Evolutionary conservation across 2,888 invertebrate genomes (phyloP).

Genomic region (Rhagonycha fulva): DNA sequence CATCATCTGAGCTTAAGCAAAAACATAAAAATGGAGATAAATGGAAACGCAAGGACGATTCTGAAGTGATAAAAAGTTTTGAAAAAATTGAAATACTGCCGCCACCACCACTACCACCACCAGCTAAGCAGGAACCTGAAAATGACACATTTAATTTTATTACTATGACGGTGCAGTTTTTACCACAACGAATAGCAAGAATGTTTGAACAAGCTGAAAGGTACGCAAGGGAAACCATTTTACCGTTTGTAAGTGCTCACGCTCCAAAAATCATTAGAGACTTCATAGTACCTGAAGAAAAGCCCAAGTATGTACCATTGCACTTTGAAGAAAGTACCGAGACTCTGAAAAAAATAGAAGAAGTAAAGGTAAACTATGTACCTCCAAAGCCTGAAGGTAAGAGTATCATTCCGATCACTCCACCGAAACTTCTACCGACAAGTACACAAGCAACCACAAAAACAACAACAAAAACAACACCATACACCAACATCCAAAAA

Average conservation of each 20-base stretch:
- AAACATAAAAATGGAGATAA: conserved; percentile 43
- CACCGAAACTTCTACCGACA: not conserved
- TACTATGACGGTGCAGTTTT: conserved; percentile 72
- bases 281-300: conserved; percentile 45
- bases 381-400: not conserved
- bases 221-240: conserved; percentile 76
- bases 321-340: conserved; percentile 43
- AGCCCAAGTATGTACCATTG: conserved; percentile 50
- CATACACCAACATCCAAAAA: conserved; percentile 50
- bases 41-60: conserved; percentile 51
- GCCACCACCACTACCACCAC: not conserved
- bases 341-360: not conserved
- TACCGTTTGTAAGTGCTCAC: conserved; percentile 78
- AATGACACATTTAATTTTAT: conserved; percentile 46
- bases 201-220: conserved; percentile 81
- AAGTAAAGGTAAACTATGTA: not conserved
- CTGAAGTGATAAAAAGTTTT: conserved; percentile 18
- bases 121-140: conserved; percentile 14
- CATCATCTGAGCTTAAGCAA: conserved; percentile 40
- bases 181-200: conserved; percentile 77
- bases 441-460: not conserved
- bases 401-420: not conserved
- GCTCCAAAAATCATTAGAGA: conserved; percentile 68
- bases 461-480: conserved; percentile 37
- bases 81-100: conserved; percentile 5